A percentile compares a stretch with the other conserved stretches of the same genome.
Conservation (phyloP, 2,113 vertebrate species). For the Haemorhous mexicanus region DNA sequence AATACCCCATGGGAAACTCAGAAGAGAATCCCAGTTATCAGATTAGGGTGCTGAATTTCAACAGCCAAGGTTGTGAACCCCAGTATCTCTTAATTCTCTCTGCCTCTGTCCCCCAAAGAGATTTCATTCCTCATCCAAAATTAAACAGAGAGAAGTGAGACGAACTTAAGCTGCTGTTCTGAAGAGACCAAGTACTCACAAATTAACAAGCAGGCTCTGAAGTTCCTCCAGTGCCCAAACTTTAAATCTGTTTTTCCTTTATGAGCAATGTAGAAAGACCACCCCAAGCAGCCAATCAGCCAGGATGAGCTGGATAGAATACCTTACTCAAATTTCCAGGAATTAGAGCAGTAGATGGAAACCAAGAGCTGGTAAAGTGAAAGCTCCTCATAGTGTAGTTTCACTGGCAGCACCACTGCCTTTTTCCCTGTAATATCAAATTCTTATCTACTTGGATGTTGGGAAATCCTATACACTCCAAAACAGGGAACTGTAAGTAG, state of each 20-base stretch:
- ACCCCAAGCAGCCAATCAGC: background rate
- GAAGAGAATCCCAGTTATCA: conserved; percentile 60
- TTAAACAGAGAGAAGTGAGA: conserved; percentile 50
- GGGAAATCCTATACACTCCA: background rate
- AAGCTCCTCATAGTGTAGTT: background rate
- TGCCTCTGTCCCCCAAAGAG: background rate
- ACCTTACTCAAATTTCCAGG: background rate
- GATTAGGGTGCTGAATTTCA: conserved; percentile 63
- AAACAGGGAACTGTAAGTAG: background rate
- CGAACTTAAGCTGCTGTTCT: conserved; percentile 45
- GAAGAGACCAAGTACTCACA: conserved; percentile 17
- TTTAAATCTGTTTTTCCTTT: background rate
- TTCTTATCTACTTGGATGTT: background rate
- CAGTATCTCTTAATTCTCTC: conserved; percentile 32
- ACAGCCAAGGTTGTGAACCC: conserved; percentile 62
- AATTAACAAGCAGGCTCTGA: background rate
- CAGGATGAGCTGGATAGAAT: background rate
- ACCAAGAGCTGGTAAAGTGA: background rate
- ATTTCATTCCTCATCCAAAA: conserved; percentile 56
- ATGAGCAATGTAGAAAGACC: background rate
- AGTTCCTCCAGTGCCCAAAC: background rate
- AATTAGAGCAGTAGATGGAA: background rate
- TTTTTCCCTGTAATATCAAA: background rate
- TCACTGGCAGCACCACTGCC: background rate
- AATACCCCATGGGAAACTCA: conserved; percentile 37